phyloP scores from a whole-genome alignment of 1,140 invertebrate species.

The Gonatopus flavifemur region DNA sequence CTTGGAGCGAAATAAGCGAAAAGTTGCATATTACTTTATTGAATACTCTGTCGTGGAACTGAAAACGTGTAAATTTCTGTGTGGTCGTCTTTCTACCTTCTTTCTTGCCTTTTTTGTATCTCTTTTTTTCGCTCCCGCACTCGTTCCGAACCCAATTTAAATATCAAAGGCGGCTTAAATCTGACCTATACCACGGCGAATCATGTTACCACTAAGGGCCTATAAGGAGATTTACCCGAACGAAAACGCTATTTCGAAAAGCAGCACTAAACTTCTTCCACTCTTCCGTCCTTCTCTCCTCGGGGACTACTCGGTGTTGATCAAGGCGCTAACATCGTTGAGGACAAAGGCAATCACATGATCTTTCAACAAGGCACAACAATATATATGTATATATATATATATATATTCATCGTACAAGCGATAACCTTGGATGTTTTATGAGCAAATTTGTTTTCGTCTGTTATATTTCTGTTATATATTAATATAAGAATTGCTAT shows the following conservation, averaged over 20 bases:
- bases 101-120: neutral
- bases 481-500: too few species aligned
- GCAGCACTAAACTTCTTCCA: conserved; percentile 10
- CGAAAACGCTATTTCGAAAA: conserved; percentile 51
- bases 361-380: too few species aligned
- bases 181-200: conserved; percentile 60
- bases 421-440: too few species aligned
- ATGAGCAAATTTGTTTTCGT: too few species aligned
- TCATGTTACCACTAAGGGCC: conserved; percentile 56
- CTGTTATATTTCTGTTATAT: too few species aligned
- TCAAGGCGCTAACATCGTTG: conserved; percentile 46
- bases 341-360: conserved; percentile 43
- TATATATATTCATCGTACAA: too few species aligned
- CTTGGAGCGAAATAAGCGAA: too few species aligned
- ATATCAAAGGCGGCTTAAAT: conserved; percentile 60
- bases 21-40: too few species aligned
- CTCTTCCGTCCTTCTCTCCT: neutral
- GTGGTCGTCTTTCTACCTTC: conserved; percentile 31
- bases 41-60: too few species aligned
- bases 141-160: conserved; percentile 47
- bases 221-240: conserved; percentile 52
- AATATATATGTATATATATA: too few species aligned
- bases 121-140: neutral
- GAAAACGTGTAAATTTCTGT: conserved; percentile 49
- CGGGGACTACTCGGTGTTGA: conserved; percentile 38